These are phyloP conservation scores for Gephyroberyx darwinii DNA, from an alignment of 2,797 vertebrate species.

Conservation along the genomic window DNA sequence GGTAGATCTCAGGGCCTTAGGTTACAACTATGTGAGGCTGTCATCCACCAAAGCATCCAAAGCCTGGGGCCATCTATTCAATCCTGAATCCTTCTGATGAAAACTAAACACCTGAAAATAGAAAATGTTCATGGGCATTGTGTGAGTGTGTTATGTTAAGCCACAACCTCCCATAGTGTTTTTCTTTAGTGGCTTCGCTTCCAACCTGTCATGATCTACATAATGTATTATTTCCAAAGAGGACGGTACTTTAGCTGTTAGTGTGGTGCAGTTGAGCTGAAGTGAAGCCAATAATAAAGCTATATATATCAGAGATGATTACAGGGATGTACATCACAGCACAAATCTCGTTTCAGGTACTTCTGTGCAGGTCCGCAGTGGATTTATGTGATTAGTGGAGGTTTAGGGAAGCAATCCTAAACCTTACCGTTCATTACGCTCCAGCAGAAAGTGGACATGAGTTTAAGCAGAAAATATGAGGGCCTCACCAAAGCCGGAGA, in stretches of 20 bases:
- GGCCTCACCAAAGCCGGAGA: slow-evolving; percentile 17
- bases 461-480: slow-evolving; percentile 29
- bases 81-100: slow-evolving; percentile 13
- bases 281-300: background rate
- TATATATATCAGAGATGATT: background rate
- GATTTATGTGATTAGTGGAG: slow-evolving; percentile 33
- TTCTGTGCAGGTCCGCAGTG: background rate
- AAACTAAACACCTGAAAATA: slow-evolving; percentile 49
- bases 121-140: background rate
- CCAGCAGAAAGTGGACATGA: slow-evolving; percentile 6
- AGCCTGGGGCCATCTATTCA: slow-evolving; percentile 43
- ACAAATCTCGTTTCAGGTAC: background rate
- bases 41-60: slow-evolving; percentile 54
- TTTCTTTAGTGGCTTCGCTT: background rate
- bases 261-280: background rate
- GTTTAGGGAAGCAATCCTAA: slow-evolving; percentile 37
- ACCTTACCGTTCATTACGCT: slow-evolving; percentile 34
- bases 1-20: slow-evolving; percentile 50
- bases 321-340: background rate
- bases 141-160: slow-evolving; percentile 6
- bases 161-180: background rate
- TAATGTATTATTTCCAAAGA: background rate
- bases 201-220: background rate
- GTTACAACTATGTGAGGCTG: slow-evolving; percentile 61
- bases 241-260: background rate